Conservation (phyloP, 2,888 invertebrate genomes). For the Macrosiphum euphorbiae region DNA sequence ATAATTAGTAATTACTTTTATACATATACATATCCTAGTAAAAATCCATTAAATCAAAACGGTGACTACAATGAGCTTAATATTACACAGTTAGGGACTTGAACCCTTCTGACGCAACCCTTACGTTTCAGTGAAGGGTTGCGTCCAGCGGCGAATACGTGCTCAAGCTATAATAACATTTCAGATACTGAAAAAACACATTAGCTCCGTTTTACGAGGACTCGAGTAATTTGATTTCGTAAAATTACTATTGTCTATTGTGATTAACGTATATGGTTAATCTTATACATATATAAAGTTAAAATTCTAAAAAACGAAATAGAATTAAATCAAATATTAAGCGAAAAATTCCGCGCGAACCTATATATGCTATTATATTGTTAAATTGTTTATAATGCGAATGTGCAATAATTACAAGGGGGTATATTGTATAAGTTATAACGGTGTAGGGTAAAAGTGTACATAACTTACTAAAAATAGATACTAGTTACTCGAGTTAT, state of each 20-base stretch:
- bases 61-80: conserved; percentile 55
- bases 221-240: conserved; percentile 26
- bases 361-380: background rate
- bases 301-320: background rate
- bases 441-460: background rate
- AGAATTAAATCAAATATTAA: background rate
- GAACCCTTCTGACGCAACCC: conserved; percentile 35
- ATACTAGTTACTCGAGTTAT: background rate
- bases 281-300: background rate
- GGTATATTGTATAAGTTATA: background rate
- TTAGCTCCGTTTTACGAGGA: conserved; percentile 22
- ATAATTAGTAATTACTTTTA: conserved; percentile 29
- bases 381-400: background rate
- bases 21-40: conserved; percentile 8
- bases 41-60: conserved; percentile 59
- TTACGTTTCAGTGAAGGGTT: conserved; percentile 39
- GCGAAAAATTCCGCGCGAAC: background rate
- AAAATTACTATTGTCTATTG: background rate
- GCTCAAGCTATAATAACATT: conserved; percentile 20
- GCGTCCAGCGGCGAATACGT: conserved; percentile 19
- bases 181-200: conserved; percentile 30
- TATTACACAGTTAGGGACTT: conserved; percentile 38
- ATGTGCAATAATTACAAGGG: background rate
- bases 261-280: background rate
- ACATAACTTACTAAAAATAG: background rate